Percentiles rank a stretch among this genome's conserved stretches.
Evolutionary conservation across 2,113 vertebrate genomes (phyloP).

Genomic region (Chaetura pelagica): DNA sequence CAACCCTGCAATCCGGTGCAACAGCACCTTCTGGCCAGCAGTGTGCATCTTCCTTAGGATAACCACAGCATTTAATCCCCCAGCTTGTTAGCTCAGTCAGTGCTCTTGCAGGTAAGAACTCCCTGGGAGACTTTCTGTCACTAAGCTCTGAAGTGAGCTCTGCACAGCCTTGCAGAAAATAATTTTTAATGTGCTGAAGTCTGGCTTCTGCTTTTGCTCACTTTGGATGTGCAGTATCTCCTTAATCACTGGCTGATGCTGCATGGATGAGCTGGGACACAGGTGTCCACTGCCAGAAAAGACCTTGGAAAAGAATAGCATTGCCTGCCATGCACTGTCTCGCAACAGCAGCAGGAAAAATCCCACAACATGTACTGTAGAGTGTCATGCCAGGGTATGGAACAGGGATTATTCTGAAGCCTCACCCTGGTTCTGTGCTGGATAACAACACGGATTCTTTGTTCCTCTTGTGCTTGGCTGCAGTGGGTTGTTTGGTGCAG

Average conservation of each 20-base stretch:
- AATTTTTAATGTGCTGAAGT: conserved; percentile 2
- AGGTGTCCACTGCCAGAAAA: background rate
- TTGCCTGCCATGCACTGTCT: background rate
- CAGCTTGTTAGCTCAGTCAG: background rate
- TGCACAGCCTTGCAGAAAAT: conserved; percentile 29
- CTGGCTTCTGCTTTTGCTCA: conserved; percentile 2
- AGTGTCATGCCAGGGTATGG: fast-evolving
- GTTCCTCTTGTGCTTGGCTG: background rate
- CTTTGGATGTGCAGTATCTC: background rate
- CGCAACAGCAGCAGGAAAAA: background rate
- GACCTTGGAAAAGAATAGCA: background rate
- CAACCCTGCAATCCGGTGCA: background rate
- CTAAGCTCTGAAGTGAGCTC: conserved; percentile 12
- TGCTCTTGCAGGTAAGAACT: conserved; percentile 22
- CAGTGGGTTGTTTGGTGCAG: background rate
- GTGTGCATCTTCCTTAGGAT: background rate
- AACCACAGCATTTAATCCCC: background rate
- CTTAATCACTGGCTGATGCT: background rate
- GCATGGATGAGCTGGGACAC: background rate
- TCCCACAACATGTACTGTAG: fast-evolving
- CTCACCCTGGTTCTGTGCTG: background rate
- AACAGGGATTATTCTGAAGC: background rate
- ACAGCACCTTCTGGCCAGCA: background rate
- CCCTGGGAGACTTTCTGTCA: conserved; percentile 36
- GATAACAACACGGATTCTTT: background rate